Base-by-base conservation (phyloP, 2,888 invertebrate species). In the Aricia artaxerxes region DNA sequence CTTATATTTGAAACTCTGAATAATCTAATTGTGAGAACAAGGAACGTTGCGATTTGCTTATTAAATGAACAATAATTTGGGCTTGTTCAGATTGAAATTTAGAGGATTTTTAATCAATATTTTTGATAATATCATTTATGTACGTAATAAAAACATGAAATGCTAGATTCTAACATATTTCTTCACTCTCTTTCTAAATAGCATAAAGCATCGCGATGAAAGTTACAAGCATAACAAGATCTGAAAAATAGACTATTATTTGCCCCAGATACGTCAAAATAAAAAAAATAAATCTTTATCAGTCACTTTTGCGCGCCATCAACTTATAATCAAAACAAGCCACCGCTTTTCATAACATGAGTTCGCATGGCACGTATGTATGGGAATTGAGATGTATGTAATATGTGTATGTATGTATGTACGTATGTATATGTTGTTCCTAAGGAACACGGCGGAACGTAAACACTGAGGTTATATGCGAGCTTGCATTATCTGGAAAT, bases 401-500 rank as follows among this genome's bases (percentile, higher is more conserved):
- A n/a, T 69, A 61, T 61, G 61, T 7, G 61, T 24, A 24, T 61
- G 61, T 61, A 69, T 69, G 38, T 31, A 40, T 9, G 44, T 44
- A 44, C 9, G 44, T 75, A 31, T 75, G 75, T 75, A 11, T 75
- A 13, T 75, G 75, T 75, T 53, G 49, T 35, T 76, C 31, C 76
- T 16, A 57, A 31, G 76, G 76, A 35, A 76, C 57, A 57, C 76
- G 16, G 49, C 24, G 76, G 76, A 57, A 57, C 35, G 49, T 76
- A 44, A 44, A 53, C 76, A 53, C 3, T 7, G 76, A 13, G 76
- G 76, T 76, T 57, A 76, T 76, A 31, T 57, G 73, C 44, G 73
- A 73, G 73, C n/a, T 24, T 81, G 79, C 77, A 79, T 81, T 82
- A 82, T 82, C 81, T 81, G 78, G 81, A 82, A 82, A 82, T 82